A percentile compares a stretch with the other conserved stretches of the same genome.
Evolutionary conservation across 53 echinoderm and acorn worm species (phyloP).

Genomic region (Crossaster papposus): DNA sequence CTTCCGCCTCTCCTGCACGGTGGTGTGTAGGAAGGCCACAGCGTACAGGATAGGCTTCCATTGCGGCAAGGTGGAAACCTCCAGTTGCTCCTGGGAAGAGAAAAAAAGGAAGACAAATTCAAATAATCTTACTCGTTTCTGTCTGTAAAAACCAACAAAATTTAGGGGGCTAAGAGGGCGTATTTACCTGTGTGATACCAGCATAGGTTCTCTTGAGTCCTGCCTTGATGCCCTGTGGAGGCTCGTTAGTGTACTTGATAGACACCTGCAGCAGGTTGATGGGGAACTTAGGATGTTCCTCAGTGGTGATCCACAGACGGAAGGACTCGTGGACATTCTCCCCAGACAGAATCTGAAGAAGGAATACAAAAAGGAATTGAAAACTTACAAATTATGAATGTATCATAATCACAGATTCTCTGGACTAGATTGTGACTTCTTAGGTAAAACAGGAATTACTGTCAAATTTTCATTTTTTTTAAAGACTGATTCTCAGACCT

Average conservation of each 20-base stretch:
- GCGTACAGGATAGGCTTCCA: slow-evolving; percentile 97
- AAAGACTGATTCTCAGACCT: too few species aligned
- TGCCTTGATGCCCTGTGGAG: slow-evolving; percentile 97
- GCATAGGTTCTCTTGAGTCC: slow-evolving; percentile 98
- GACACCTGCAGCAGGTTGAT: slow-evolving; percentile 92
- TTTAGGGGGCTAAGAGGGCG: neutral
- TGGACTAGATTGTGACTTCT: neutral
- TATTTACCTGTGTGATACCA: slow-evolving; percentile 88
- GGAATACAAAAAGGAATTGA: neutral
- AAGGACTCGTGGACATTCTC: slow-evolving; percentile 86
- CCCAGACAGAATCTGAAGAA: slow-evolving; percentile 40
- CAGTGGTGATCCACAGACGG: slow-evolving; percentile 98
- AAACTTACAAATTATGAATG: too few species aligned
- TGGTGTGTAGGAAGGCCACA: slow-evolving; percentile 98
- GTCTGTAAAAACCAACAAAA: too few species aligned
- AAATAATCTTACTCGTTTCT: neutral
- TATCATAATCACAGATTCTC: neutral
- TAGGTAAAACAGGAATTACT: neutral
- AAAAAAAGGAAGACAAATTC: neutral
- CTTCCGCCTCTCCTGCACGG: slow-evolving; percentile 97
- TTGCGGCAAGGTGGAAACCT: slow-evolving; percentile 89
- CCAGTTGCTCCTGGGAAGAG: slow-evolving; percentile 86
- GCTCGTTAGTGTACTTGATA: slow-evolving; percentile 99
- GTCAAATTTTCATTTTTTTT: neutral
- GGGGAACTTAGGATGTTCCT: slow-evolving; percentile 94